phyloP scores from a whole-genome alignment of 2,888 invertebrate species.

The Conomelus anceps region DNA sequence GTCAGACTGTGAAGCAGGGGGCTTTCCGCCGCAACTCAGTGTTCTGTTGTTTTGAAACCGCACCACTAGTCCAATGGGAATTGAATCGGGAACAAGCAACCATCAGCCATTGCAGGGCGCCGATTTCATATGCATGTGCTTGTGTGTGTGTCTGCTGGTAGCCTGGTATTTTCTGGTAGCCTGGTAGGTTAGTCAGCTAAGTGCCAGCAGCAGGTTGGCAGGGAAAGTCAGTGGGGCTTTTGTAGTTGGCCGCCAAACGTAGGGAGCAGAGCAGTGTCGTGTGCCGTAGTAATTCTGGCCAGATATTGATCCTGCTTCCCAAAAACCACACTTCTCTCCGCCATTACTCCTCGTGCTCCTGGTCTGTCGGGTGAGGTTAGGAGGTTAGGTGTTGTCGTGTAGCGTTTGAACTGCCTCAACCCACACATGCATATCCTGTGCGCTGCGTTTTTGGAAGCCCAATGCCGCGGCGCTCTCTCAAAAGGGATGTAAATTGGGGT shows the following conservation, averaged over 20 bases:
- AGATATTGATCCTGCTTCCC: neutral
- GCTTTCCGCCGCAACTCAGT: neutral
- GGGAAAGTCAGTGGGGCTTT: neutral
- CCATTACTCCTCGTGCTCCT: neutral
- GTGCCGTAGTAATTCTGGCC: neutral
- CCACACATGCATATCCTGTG: neutral
- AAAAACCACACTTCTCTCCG: neutral
- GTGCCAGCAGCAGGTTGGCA: neutral
- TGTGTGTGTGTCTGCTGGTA: neutral
- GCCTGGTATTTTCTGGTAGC: neutral
- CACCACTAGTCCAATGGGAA: neutral
- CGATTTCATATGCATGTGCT: neutral
- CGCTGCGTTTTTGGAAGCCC: neutral
- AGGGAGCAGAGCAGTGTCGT: neutral
- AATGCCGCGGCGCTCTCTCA: too few relatives aligned
- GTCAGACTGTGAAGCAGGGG: neutral
- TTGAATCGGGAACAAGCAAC: neutral
- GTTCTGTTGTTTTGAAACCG: neutral
- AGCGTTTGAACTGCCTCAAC: neutral
- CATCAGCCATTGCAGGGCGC: neutral
- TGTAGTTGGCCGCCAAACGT: neutral
- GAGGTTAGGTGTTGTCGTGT: neutral
- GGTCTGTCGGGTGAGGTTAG: neutral
- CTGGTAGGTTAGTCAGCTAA: neutral
- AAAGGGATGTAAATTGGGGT: neutral